A percentile compares a stretch with the other conserved stretches of the same genome.
These are phyloP conservation scores for Hydrolagus colliei DNA, from an alignment of 2,797 vertebrate genomes.

Conservation along the genomic window DNA sequence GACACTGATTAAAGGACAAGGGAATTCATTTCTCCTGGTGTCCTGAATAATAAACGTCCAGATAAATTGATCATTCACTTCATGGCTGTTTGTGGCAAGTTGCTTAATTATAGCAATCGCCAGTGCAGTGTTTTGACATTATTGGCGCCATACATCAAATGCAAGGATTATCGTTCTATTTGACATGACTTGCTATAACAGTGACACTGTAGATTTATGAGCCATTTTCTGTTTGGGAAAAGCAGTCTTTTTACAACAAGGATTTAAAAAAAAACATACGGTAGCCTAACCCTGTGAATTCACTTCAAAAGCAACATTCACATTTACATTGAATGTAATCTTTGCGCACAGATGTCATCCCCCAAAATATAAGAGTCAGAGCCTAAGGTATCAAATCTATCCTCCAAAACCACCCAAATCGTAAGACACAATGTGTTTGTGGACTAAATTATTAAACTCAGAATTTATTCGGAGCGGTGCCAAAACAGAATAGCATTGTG, in stretches of 20 bases:
- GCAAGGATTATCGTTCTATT: no score
- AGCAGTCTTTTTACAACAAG: neutral
- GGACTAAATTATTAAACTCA: neutral
- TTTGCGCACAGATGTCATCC: neutral
- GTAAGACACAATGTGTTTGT: neutral
- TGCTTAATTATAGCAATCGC: neutral
- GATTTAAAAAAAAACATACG: neutral
- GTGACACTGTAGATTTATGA: no score
- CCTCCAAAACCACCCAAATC: neutral
- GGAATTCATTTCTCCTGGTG: neutral
- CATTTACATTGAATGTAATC: neutral
- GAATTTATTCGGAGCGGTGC: neutral
- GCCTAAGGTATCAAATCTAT: neutral
- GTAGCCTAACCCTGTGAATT: neutral
- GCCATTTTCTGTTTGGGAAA: no score
- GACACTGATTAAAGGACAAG: neutral
- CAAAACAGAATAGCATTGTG: neutral
- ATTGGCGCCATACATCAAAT: no score
- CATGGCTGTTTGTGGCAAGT: neutral
- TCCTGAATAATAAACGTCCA: neutral
- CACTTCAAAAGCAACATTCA: neutral
- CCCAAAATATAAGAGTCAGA: neutral
- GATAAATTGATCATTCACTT: neutral
- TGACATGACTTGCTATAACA: no score
- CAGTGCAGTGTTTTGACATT: no score